Base-by-base conservation (phyloP, 35 echinoderm and acorn worm genomes). In the Anneissia japonica region DNA sequence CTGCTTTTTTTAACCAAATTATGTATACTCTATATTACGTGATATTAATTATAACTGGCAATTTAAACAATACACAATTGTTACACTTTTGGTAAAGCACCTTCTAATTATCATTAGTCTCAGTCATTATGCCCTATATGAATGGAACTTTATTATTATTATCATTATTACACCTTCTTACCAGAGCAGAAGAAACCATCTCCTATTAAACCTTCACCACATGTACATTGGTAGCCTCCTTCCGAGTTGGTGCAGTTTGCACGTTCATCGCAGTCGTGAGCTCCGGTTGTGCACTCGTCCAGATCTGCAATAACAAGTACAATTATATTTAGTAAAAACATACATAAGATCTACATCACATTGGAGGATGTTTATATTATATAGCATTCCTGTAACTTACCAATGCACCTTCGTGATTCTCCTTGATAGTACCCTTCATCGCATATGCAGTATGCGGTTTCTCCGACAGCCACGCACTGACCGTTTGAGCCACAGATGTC, bases 191-290 rank as follows among this genome's bases (percentile, higher is more conserved):
- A 35, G 16, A 7, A 4, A 0, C 82, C 82, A 84, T 84, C 82
- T 28, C 82, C 82, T 34, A 43, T 19, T 33, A 72, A 72, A 74
- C 82, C 82, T 74, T 64, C 41, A 6, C 34, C 5, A 84, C 82
- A 84, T 16, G 5, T 14, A 84, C 82, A 84, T 32, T 26, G 34
- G 82, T 84, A 84, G 14, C 36, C 23, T 31, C 82, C 82, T 9
- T 35, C 5, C 2, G 31, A 31, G 72, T 84, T 74, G 5, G 31
- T 45, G 31, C 82, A 84, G 16, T 46, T 74, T 72, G 82, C 82
- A n/a, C 46, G 13, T 6, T 72, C 82, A 33, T 46, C 82, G 72
- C 82, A 84, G 13, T 84, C 82, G 29, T 84, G 39, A 34, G 45
- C 46, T 16, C 82, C 82, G 13, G 38, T 56, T 31, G 6, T 23